phyloP scores from a whole-genome alignment of 1,140 invertebrate genomes.

The Bombus confusus region DNA sequence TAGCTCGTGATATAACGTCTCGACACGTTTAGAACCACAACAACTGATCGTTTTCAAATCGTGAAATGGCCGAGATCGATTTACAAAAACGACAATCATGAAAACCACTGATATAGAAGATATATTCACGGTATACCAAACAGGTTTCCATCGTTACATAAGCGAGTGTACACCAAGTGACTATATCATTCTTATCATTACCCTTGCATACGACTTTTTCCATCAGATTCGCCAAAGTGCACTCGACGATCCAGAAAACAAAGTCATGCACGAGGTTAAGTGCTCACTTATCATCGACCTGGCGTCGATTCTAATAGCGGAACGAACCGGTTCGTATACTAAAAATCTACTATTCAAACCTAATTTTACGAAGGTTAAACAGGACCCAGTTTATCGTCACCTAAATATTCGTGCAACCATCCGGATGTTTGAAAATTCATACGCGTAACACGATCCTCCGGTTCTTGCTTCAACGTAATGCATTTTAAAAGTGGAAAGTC shows the following conservation, averaged over 20 bases:
- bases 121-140: constrained; percentile 41
- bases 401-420: not conserved
- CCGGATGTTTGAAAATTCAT: constrained; percentile 18
- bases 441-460: constrained; percentile 12
- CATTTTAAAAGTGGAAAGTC: constrained; percentile 39
- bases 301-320: not conserved
- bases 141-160: constrained; percentile 49
- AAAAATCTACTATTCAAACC: not conserved
- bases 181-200: constrained; percentile 41
- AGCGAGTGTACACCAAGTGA: constrained; percentile 17
- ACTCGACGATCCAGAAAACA: constrained; percentile 4
- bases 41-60: not conserved
- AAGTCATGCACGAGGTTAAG: not conserved
- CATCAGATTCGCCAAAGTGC: not conserved
- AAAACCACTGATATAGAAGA: constrained; percentile 29
- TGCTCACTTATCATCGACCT: not conserved
- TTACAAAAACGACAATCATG: not conserved
- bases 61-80: not conserved
- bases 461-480: not conserved
- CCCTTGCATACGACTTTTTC: constrained; percentile 17
- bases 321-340: not conserved
- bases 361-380: not conserved
- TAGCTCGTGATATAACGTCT: not conserved
- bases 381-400: not conserved
- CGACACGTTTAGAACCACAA: not conserved